Conservation (phyloP, 2,888 invertebrate genomes). For the Acrobasis repandana region DNA sequence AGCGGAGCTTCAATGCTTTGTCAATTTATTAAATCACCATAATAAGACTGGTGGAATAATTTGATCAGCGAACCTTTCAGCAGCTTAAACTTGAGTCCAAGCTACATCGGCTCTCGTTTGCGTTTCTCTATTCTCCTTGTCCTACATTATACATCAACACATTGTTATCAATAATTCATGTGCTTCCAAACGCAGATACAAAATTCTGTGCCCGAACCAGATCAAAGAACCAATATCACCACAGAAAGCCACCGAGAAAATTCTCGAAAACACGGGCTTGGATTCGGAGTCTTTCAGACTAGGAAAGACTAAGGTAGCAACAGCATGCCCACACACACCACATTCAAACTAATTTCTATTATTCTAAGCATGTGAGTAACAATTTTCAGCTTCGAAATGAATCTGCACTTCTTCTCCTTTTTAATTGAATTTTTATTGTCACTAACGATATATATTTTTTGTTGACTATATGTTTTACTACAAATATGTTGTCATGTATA, state of each 20-base stretch:
- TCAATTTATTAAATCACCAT: slow-evolving; percentile 58
- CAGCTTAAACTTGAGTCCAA: slow-evolving; percentile 64
- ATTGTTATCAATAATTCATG: slow-evolving; percentile 63
- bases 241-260: slow-evolving; percentile 91
- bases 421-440: slow-evolving; percentile 1
- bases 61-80: slow-evolving; percentile 48
- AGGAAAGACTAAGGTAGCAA: slow-evolving; percentile 96
- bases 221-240: slow-evolving; percentile 88
- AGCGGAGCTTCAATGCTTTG: slow-evolving; percentile 57
- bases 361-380: slow-evolving; percentile 45
- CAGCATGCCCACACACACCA: slow-evolving; percentile 53
- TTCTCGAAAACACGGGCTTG: slow-evolving; percentile 92
- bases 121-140: slow-evolving; percentile 48
- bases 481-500: not conserved
- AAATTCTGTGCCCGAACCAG: slow-evolving; percentile 98
- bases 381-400: slow-evolving; percentile 10
- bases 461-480: not conserved
- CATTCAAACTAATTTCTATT: slow-evolving; percentile 43
- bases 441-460: slow-evolving; percentile 8
- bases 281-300: slow-evolving; percentile 96
- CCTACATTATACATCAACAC: slow-evolving; percentile 46
- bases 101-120: slow-evolving; percentile 64
- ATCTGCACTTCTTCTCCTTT: slow-evolving; percentile 33
- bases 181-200: slow-evolving; percentile 93
- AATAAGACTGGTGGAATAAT: slow-evolving; percentile 63